phyloP scores from a whole-genome alignment of 2,113 vertebrate species.

The Poeciliopsis retropinna region DNA sequence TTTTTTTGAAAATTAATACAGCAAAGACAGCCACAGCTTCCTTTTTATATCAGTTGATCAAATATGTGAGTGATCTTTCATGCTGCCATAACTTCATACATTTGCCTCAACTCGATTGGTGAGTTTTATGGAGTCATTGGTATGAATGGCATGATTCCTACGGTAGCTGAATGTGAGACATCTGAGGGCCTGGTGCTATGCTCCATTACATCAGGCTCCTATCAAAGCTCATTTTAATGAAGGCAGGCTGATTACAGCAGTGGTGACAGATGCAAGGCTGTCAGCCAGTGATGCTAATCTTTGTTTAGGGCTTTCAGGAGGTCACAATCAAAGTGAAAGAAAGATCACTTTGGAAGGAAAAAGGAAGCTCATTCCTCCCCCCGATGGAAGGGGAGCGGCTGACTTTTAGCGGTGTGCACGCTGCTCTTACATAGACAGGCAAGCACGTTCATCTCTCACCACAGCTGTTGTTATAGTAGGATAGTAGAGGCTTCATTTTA shows the following conservation, averaged over 20 bases:
- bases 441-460: constrained; percentile 61
- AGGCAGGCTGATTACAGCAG: constrained; percentile 59
- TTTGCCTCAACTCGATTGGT: constrained; percentile 42
- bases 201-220: constrained; percentile 59
- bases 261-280: constrained; percentile 63
- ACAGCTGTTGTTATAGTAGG: constrained; percentile 77
- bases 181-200: constrained; percentile 50
- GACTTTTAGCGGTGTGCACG: constrained; percentile 66
- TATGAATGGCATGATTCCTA: constrained; percentile 48
- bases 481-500: constrained; percentile 59
- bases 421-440: constrained; percentile 61
- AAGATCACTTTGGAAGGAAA: constrained; percentile 44
- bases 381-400: constrained; percentile 59
- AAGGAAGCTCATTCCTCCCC: constrained; percentile 10
- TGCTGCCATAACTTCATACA: constrained; percentile 27
- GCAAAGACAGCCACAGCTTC: background rate
- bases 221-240: constrained; percentile 68
- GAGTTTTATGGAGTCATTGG: constrained; percentile 36
- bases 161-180: constrained; percentile 57
- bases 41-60: constrained; percentile 26
- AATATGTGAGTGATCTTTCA: constrained; percentile 4
- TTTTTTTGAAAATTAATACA: background rate
- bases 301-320: constrained; percentile 60
- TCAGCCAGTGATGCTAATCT: constrained; percentile 67
- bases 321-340: constrained; percentile 61